phyloP scores from a whole-genome alignment of 2,888 invertebrate species.

The Matsumyia berberina region DNA sequence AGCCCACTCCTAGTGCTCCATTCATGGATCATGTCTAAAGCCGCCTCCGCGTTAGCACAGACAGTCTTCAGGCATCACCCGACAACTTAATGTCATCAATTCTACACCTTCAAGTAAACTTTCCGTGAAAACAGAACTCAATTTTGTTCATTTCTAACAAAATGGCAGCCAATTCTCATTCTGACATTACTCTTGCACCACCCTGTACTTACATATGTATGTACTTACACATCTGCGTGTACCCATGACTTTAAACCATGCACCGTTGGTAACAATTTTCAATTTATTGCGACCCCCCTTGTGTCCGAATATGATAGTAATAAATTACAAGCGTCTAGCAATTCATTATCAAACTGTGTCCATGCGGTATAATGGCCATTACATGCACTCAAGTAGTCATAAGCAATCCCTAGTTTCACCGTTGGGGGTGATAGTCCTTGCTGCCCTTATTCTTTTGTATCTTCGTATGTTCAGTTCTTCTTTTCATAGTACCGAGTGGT shows the following conservation, averaged over 20 bases:
- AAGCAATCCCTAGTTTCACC: conserved; percentile 47
- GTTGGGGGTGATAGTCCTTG: conserved; percentile 28
- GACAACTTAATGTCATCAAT: too few species aligned
- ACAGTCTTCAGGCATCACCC: too few species aligned
- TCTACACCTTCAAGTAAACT: too few species aligned
- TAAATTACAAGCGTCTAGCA: conserved; percentile 62
- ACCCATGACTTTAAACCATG: conserved; percentile 20
- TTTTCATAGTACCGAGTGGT: conserved; percentile 13
- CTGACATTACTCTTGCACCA: too few species aligned
- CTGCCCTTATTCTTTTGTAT: conserved; percentile 15
- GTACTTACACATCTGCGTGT: neutral
- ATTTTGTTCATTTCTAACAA: too few species aligned
- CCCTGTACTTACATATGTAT: neutral
- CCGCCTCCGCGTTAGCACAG: too few species aligned
- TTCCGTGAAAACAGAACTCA: too few species aligned
- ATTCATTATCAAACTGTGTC: conserved; percentile 66
- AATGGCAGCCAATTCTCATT: too few species aligned
- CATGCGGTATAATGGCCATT: conserved; percentile 48
- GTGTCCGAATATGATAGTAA: conserved; percentile 53
- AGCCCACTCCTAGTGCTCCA: too few species aligned
- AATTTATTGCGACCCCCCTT: conserved; percentile 45
- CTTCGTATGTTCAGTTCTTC: conserved; percentile 15
- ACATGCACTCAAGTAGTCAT: conserved; percentile 61
- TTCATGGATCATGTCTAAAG: too few species aligned
- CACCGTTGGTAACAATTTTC: conserved; percentile 40